These are phyloP conservation scores for Meandrusa payeni DNA, from an alignment of 2,888 invertebrate species.

Conservation along the genomic window DNA sequence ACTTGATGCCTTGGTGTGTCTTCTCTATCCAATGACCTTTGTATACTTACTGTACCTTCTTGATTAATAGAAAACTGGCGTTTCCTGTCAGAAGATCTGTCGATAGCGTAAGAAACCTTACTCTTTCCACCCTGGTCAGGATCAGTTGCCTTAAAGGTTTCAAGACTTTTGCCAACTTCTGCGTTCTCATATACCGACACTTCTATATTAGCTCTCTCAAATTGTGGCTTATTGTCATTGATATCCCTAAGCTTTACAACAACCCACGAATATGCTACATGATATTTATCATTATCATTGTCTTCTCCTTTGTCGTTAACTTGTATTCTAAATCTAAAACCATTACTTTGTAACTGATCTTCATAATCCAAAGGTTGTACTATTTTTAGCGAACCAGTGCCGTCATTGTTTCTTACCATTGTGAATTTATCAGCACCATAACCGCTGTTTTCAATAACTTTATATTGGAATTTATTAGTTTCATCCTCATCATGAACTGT, in stretches of 20 bases:
- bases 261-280: conserved; percentile 97
- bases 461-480: conserved; percentile 97
- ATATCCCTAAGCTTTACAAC: conserved; percentile 95
- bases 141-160: conserved; percentile 97
- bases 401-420: conserved; percentile 97
- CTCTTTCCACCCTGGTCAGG: conserved; percentile 97
- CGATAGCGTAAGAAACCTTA: conserved; percentile 94
- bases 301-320: conserved; percentile 97
- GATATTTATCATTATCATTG: conserved; percentile 97
- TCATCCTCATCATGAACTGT: conserved; percentile 98
- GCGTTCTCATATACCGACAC: conserved; percentile 96
- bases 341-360: conserved; percentile 96
- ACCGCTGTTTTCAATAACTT: conserved; percentile 95
- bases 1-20: conserved; percentile 97
- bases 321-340: conserved; percentile 96
- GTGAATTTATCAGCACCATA: conserved; percentile 98
- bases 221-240: conserved; percentile 98
- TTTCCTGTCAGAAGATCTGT: conserved; percentile 94
- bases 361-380: conserved; percentile 98
- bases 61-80: conserved; percentile 96
- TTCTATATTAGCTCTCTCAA: conserved; percentile 96
- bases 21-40: conserved; percentile 94
- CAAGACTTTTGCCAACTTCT: conserved; percentile 92
- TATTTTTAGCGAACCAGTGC: conserved; percentile 96
- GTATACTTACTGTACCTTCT: conserved; percentile 97